These are phyloP conservation scores for Tachystola acroxantha DNA, from an alignment of 2,888 invertebrate genomes.

Conservation along the genomic window DNA sequence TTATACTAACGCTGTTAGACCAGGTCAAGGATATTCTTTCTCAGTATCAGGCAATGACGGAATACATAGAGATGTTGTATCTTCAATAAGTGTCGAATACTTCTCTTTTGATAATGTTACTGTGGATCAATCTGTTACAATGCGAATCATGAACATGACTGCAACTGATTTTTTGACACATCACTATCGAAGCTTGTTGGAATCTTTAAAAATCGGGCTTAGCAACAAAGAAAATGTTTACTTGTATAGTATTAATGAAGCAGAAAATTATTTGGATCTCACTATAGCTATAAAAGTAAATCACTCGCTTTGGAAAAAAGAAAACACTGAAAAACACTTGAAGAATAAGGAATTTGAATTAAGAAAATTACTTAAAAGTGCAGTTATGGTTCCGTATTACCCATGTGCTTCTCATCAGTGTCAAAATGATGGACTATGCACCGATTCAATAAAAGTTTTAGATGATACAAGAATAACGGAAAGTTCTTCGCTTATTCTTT, in stretches of 20 bases:
- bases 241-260: constrained; percentile 86
- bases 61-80: constrained; percentile 90
- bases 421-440: constrained; percentile 88
- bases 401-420: constrained; percentile 86
- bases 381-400: constrained; percentile 84
- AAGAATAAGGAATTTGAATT: constrained; percentile 82
- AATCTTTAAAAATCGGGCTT: constrained; percentile 82
- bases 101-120: constrained; percentile 88
- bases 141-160: constrained; percentile 85
- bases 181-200: constrained; percentile 85
- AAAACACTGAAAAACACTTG: constrained; percentile 81
- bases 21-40: constrained; percentile 86
- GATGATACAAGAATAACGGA: constrained; percentile 86
- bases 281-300: constrained; percentile 82
- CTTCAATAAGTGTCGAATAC: constrained; percentile 90
- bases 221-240: constrained; percentile 81
- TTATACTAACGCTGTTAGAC: constrained; percentile 84
- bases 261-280: constrained; percentile 81
- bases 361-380: constrained; percentile 79
- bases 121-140: constrained; percentile 88
- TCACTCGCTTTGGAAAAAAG: constrained; percentile 80
- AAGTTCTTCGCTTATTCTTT: constrained; percentile 88
- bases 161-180: constrained; percentile 87
- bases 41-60: constrained; percentile 94
- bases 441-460: constrained; percentile 83